These are phyloP conservation scores for Torymus aiolomorphi DNA, from an alignment of 2,888 invertebrate genomes.

Conservation along the genomic window DNA sequence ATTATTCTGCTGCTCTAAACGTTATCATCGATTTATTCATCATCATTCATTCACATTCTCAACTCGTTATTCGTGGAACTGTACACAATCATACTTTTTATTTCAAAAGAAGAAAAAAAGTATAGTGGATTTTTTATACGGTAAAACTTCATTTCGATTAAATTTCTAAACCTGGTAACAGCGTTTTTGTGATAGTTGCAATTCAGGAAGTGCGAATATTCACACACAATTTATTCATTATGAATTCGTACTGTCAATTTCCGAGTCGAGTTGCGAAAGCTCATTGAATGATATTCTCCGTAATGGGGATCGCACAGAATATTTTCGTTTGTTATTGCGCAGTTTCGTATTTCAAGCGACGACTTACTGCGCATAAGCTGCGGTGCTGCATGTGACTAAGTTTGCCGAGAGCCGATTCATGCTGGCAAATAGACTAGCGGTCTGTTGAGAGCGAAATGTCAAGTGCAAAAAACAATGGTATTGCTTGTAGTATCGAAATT, in stretches of 20 bases:
- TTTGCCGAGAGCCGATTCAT: constrained; percentile 29
- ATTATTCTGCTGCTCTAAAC: neutral
- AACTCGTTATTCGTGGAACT: too few species aligned
- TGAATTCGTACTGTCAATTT: constrained; percentile 5
- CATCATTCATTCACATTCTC: too few species aligned
- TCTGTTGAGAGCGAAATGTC: constrained; percentile 24
- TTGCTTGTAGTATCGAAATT: too few species aligned
- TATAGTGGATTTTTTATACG: too few species aligned
- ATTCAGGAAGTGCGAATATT: constrained; percentile 7
- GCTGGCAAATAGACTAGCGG: constrained; percentile 12
- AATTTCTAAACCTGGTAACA: constrained; percentile 14
- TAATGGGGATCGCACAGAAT: neutral
- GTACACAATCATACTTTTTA: too few species aligned
- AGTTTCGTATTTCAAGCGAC: constrained; percentile 2
- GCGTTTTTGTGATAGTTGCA: neutral
- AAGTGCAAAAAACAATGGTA: neutral
- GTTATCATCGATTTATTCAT: too few species aligned
- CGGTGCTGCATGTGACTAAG: constrained; percentile 16
- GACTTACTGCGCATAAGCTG: constrained; percentile 2
- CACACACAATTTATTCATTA: constrained; percentile 1
- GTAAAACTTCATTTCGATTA: too few species aligned
- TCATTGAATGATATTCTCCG: neutral
- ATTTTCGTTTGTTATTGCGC: constrained; percentile 16
- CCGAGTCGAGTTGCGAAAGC: neutral
- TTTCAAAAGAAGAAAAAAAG: too few species aligned